A percentile compares a stretch with the other conserved stretches of the same genome.
Evolutionary conservation across 2,113 vertebrate species (phyloP).

Genomic region (Nesogale talazaci): DNA sequence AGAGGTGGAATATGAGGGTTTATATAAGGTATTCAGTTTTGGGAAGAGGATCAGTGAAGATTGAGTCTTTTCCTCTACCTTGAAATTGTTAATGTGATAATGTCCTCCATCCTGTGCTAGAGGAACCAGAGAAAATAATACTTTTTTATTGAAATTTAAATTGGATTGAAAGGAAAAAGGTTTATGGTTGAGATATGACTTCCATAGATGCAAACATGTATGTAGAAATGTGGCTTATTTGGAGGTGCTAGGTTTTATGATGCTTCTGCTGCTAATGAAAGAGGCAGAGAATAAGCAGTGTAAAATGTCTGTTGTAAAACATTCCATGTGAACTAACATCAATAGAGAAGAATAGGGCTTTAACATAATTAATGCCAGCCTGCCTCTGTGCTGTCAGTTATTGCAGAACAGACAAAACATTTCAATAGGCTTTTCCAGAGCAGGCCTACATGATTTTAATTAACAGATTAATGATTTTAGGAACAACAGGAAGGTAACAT

Average conservation of each 20-base stretch:
- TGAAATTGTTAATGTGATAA: constrained; percentile 58
- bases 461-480: constrained; percentile 80
- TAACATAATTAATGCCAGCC: constrained; percentile 68
- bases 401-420: constrained; percentile 71
- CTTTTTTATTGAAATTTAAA: constrained; percentile 49
- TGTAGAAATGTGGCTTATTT: neutral
- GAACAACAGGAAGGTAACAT: constrained; percentile 56
- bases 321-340: constrained; percentile 76
- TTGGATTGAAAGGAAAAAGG: constrained; percentile 7
- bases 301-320: constrained; percentile 77
- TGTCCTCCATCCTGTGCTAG: neutral
- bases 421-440: constrained; percentile 72
- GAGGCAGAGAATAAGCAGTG: constrained; percentile 74
- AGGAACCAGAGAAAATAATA: constrained; percentile 40
- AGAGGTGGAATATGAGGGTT: neutral
- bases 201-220: constrained; percentile 6
- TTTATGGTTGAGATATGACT: constrained; percentile 27
- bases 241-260: constrained; percentile 75
- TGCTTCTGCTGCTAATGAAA: constrained; percentile 77
- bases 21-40: constrained; percentile 60
- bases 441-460: constrained; percentile 54
- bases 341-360: constrained; percentile 72
- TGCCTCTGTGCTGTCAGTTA: constrained; percentile 69
- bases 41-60: constrained; percentile 43
- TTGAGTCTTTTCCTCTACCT: neutral